Conservation (phyloP, 2,113 vertebrate species). For the Synodontis membranacea region DNA sequence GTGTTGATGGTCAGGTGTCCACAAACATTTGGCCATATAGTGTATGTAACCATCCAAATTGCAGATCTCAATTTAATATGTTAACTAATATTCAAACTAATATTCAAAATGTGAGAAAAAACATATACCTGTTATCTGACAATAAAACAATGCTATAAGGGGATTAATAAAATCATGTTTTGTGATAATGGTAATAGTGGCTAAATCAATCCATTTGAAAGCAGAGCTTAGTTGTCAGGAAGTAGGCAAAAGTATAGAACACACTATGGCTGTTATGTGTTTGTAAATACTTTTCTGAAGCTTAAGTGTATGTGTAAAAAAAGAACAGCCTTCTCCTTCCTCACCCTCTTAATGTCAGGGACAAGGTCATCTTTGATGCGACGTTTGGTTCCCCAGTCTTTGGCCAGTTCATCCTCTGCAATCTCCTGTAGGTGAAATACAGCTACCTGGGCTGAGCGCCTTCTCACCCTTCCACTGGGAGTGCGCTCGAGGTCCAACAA, state of each 20-base stretch:
- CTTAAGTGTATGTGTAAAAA: neutral
- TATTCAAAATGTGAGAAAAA: neutral
- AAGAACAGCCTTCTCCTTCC: slow-evolving; percentile 36
- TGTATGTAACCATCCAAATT: neutral
- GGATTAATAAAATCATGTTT: neutral
- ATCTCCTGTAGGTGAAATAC: slow-evolving; percentile 98
- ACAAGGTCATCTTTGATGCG: slow-evolving; percentile 96
- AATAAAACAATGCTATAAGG: neutral
- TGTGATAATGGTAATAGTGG: neutral
- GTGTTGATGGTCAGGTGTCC: neutral
- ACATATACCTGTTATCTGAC: neutral
- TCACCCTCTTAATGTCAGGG: slow-evolving; percentile 91
- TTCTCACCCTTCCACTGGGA: slow-evolving; percentile 90
- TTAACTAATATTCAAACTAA: neutral
- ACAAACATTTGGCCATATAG: neutral
- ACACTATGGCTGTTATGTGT: neutral
- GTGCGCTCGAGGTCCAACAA: slow-evolving; percentile 88
- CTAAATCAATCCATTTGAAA: neutral
- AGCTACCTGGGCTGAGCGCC: slow-evolving; percentile 90
- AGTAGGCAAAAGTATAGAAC: neutral
- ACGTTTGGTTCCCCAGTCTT: slow-evolving; percentile 88
- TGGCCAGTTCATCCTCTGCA: slow-evolving; percentile 90
- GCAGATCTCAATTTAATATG: neutral
- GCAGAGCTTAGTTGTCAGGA: neutral
- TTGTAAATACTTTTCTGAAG: neutral